These are phyloP conservation scores for Callopanchax toddi DNA, from an alignment of 2,113 vertebrate genomes.

Conservation along the genomic window DNA sequence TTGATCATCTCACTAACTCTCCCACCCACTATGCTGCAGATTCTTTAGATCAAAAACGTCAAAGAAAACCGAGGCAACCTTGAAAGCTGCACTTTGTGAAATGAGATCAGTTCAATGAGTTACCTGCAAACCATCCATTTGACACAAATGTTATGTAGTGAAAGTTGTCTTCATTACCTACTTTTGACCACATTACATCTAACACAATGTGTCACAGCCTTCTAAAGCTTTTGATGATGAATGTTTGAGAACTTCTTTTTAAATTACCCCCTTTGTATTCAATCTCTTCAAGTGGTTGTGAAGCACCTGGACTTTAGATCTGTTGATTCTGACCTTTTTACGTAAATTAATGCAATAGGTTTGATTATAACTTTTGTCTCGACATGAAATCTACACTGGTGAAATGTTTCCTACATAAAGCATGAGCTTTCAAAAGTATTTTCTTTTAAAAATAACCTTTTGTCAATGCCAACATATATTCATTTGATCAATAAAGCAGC, in stretches of 20 bases:
- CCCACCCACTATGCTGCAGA: too few relatives aligned
- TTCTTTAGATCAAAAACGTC: too few relatives aligned
- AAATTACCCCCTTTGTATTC: too few relatives aligned
- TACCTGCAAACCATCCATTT: too few relatives aligned
- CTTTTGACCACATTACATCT: background rate
- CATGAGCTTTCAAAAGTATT: constrained; percentile 12
- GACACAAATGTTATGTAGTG: too few relatives aligned
- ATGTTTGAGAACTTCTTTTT: background rate
- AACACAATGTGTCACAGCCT: background rate
- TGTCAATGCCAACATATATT: background rate
- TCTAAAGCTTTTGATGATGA: background rate
- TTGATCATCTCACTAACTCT: too few relatives aligned
- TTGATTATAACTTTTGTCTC: too few relatives aligned
- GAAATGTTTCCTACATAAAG: background rate
- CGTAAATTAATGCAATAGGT: background rate
- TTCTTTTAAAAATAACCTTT: background rate
- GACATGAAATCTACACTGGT: too few relatives aligned
- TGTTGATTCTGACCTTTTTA: constrained; percentile 8
- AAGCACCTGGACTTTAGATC: background rate
- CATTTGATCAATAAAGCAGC: background rate
- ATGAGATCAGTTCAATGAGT: too few relatives aligned
- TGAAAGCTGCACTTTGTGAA: too few relatives aligned
- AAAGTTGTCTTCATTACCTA: background rate
- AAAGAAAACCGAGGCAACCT: too few relatives aligned
- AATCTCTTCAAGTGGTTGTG: background rate